Evolutionary conservation across 2,797 vertebrate species (phyloP).

Genomic region (Dermochelys coriacea): DNA sequence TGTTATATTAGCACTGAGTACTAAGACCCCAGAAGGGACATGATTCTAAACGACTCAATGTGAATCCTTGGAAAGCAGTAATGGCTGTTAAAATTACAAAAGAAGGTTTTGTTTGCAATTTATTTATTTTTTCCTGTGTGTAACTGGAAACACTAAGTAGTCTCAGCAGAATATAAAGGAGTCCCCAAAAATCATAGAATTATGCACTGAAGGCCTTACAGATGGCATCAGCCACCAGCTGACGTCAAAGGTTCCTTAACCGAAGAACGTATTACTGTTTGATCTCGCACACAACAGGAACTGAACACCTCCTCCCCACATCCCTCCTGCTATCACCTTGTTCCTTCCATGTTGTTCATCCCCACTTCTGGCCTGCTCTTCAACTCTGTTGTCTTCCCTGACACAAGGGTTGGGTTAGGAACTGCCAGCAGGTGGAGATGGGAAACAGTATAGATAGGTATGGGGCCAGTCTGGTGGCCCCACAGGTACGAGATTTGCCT

Average conservation of each 20-base stretch:
- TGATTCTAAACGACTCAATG: neutral
- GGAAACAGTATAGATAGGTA: neutral
- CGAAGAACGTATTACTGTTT: neutral
- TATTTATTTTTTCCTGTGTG: neutral
- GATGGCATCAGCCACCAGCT: neutral
- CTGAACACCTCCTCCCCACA: neutral
- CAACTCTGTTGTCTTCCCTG: neutral
- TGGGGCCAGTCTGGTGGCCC: neutral
- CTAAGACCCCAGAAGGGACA: neutral
- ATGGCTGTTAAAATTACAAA: neutral
- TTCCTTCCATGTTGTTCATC: accelerated
- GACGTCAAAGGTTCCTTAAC: neutral
- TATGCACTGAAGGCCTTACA: neutral
- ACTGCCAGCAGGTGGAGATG: neutral
- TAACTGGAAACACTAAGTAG: neutral
- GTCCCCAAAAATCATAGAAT: neutral
- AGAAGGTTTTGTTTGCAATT: neutral
- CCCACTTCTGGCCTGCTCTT: neutral
- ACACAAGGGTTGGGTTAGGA: accelerated
- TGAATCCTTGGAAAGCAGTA: neutral
- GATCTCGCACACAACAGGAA: neutral
- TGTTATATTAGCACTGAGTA: neutral
- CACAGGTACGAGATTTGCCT: neutral
- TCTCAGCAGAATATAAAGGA: neutral
- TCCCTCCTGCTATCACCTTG: neutral